Evolutionary conservation across 2,797 vertebrate species (phyloP).

Genomic region (Calcarius lapponicus): DNA sequence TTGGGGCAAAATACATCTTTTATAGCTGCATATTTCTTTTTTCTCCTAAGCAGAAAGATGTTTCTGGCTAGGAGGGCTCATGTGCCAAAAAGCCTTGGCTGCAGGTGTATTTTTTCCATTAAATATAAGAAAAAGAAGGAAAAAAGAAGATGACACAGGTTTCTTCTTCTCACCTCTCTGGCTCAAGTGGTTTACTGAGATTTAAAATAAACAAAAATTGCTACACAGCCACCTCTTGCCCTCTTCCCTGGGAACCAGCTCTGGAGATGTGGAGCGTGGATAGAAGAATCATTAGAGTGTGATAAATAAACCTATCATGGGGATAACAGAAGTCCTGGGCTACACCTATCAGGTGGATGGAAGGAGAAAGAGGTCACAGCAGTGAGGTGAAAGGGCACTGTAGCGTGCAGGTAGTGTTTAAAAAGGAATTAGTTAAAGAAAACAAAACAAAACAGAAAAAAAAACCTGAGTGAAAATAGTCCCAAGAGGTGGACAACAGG

Average conservation of each 20-base stretch:
- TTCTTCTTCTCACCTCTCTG: background rate
- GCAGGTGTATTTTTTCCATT: background rate
- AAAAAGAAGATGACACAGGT: background rate
- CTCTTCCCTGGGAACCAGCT: background rate
- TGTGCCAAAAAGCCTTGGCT: background rate
- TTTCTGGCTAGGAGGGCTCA: background rate
- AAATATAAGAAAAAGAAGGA: background rate
- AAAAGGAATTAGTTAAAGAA: constrained; percentile 24
- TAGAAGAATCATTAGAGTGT: constrained; percentile 60
- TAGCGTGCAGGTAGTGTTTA: background rate
- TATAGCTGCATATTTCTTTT: background rate
- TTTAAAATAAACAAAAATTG: constrained; percentile 66
- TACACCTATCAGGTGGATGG: background rate
- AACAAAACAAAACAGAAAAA: background rate
- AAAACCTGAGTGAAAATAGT: background rate
- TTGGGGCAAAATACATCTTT: background rate
- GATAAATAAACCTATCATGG: constrained; percentile 57
- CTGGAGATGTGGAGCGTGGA: background rate
- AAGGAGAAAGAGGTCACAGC: constrained; percentile 4
- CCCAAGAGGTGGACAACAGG: background rate
- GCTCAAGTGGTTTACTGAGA: constrained; percentile 24
- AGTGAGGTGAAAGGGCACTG: background rate
- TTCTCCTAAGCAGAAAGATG: background rate
- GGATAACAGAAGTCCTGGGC: constrained; percentile 46
- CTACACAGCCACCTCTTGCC: constrained; percentile 45